Evolutionary conservation across 2,888 invertebrate genomes (phyloP), one percentile per base, ranked within the genome.

Genomic region (Resseliella maxima): DNA sequence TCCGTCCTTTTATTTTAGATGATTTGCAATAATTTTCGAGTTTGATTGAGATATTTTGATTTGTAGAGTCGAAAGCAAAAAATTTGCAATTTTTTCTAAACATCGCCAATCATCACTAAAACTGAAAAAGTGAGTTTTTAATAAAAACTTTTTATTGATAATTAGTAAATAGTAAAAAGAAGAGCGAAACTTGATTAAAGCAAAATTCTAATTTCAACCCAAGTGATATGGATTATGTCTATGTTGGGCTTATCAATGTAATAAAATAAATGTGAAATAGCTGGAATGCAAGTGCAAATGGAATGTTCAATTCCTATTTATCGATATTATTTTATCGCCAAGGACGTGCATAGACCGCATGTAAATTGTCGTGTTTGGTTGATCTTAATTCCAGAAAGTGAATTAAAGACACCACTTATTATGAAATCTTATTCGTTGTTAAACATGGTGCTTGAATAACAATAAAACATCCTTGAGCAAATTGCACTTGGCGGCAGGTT

Each of bases 401-500:
- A 24, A 24, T 6, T 24, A 59, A 59, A 24, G 18, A 15, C 46
- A 15, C 18, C 59, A 18, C 15, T 18, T 50, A 59, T 59, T n/a
- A 50, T 50, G 46, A 50, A 59, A 59, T 59, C 59, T n/a, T n/a
- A 41, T 10, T 59, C 72, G 35, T n/a, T 72, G 15, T 27, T 72
- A 35, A 27, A 12, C 35, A 35, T 72, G 27, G 72, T 72, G 35
- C 72, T 72, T 2, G 35, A 72, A n/a, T 18, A 72, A 72, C 72
- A 27, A 72, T 72, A 72, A 72, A 72, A 72, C 72, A 72, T 72
- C 72, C 72, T 72, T 72, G 72, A 72, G 72, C 72, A 72, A 72
- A 72, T 72, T 72, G 72, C 72, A 72, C 72, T 72, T 35, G 5
- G 31, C 5, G 72, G 21, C 15, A 15, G 35, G 27, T 72, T 72